These are phyloP conservation scores for Antheraea assamensis DNA, from an alignment of 2,888 invertebrate species.

Conservation along the genomic window DNA sequence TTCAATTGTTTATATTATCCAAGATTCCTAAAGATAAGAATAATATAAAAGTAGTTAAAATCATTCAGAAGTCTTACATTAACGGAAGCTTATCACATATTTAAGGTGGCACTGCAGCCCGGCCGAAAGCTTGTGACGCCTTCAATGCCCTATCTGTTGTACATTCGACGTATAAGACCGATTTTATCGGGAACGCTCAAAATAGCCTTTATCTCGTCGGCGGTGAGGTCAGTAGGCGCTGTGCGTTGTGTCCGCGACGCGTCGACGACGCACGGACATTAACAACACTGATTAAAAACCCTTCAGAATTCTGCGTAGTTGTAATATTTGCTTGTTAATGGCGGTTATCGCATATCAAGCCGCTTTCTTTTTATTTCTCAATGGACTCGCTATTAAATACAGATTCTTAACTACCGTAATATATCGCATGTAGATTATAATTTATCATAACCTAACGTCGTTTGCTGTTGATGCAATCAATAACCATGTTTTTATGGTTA, in stretches of 20 bases:
- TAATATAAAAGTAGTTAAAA: not conserved
- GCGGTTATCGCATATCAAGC: constrained; percentile 40
- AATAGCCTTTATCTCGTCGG: constrained; percentile 78
- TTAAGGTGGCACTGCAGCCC: constrained; percentile 43
- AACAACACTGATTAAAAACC: constrained; percentile 65
- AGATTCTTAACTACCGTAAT: not conserved
- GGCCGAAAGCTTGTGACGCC: constrained; percentile 64
- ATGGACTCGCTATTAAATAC: constrained; percentile 27
- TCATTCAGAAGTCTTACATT: not conserved
- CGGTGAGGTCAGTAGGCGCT: constrained; percentile 78
- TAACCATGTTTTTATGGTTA: not conserved
- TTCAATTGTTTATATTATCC: not conserved
- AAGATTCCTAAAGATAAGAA: not conserved
- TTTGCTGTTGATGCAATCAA: not conserved
- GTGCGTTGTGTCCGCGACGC: constrained; percentile 50
- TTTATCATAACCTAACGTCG: not conserved
- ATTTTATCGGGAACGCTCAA: constrained; percentile 73
- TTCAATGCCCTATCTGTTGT: constrained; percentile 66
- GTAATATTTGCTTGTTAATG: constrained; percentile 50
- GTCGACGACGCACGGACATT: constrained; percentile 64
- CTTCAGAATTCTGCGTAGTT: constrained; percentile 47
- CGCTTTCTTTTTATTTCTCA: constrained; percentile 33
- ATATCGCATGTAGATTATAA: not conserved
- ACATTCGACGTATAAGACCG: constrained; percentile 66
- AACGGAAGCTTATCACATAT: constrained; percentile 24